A percentile compares a stretch with the other conserved stretches of the same genome.
Evolutionary conservation across 2,888 invertebrate species (phyloP).

Genomic region (Xestia ashworthii): DNA sequence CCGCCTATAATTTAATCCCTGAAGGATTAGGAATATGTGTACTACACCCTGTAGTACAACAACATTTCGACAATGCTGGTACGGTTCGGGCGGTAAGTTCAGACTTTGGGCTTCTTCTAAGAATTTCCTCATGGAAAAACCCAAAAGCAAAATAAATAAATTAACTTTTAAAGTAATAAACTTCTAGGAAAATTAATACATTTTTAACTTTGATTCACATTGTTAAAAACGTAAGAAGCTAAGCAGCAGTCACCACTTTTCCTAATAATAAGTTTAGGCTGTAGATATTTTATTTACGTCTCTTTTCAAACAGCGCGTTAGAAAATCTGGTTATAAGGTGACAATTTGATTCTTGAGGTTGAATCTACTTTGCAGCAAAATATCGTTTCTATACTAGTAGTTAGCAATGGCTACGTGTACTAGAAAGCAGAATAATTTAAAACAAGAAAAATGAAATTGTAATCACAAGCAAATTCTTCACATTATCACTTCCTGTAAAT

Average conservation of each 20-base stretch:
- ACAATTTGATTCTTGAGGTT: not conserved
- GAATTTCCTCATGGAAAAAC: not conserved
- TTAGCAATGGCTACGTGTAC: not conserved
- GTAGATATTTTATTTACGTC: not conserved
- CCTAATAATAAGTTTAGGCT: not conserved
- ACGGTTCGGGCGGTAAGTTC: too few species aligned
- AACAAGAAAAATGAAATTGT: not conserved
- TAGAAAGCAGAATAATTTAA: not conserved
- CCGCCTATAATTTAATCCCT: not conserved
- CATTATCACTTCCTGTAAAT: constrained; percentile 19
- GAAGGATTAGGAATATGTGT: not conserved
- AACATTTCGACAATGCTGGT: not conserved
- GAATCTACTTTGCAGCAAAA: too few species aligned
- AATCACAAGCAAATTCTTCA: constrained; percentile 2
- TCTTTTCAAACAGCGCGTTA: not conserved
- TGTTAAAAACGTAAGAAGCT: too few species aligned
- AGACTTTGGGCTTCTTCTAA: not conserved
- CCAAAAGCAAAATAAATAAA: not conserved
- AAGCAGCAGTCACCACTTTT: not conserved
- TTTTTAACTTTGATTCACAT: not conserved
- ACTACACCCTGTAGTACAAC: not conserved
- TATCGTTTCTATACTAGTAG: too few species aligned
- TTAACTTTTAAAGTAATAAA: not conserved
- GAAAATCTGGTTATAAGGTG: not conserved
- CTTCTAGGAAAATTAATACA: not conserved